phyloP scores from a whole-genome alignment of 2,888 invertebrate species.

The Nycteola revayana region DNA sequence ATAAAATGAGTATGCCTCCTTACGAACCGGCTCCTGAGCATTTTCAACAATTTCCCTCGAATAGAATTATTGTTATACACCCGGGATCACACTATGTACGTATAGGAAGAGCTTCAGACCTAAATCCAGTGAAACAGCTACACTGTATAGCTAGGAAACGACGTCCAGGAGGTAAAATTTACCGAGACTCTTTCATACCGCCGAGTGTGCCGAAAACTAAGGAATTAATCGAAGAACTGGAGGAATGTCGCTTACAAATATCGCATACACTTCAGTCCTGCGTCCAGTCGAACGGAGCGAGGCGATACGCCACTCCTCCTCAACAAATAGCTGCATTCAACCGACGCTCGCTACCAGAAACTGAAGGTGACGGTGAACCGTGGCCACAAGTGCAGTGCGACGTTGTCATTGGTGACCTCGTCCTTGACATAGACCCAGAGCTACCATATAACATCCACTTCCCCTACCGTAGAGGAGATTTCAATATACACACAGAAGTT shows the following conservation, averaged over 20 bases:
- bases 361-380: constrained; percentile 78
- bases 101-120: constrained; percentile 95
- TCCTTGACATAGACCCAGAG: constrained; percentile 85
- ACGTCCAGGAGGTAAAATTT: constrained; percentile 75
- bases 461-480: constrained; percentile 93
- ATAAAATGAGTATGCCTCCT: constrained; percentile 59
- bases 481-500: constrained; percentile 91
- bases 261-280: constrained; percentile 94
- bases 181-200: constrained; percentile 86
- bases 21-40: constrained; percentile 67
- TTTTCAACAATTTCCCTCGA: constrained; percentile 87
- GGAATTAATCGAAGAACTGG: constrained; percentile 88
- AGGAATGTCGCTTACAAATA: constrained; percentile 91
- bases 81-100: constrained; percentile 95
- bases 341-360: constrained; percentile 88
- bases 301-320: constrained; percentile 92
- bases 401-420: constrained; percentile 89
- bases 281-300: constrained; percentile 90
- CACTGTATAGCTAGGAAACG: constrained; percentile 92
- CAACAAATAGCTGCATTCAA: constrained; percentile 95
- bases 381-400: constrained; percentile 85
- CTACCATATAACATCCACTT: constrained; percentile 93
- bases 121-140: constrained; percentile 91
- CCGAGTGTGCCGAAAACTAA: constrained; percentile 84
- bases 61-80: constrained; percentile 95